Evolutionary conservation across 2,888 invertebrate genomes (phyloP).

Genomic region (Labia minor): DNA sequence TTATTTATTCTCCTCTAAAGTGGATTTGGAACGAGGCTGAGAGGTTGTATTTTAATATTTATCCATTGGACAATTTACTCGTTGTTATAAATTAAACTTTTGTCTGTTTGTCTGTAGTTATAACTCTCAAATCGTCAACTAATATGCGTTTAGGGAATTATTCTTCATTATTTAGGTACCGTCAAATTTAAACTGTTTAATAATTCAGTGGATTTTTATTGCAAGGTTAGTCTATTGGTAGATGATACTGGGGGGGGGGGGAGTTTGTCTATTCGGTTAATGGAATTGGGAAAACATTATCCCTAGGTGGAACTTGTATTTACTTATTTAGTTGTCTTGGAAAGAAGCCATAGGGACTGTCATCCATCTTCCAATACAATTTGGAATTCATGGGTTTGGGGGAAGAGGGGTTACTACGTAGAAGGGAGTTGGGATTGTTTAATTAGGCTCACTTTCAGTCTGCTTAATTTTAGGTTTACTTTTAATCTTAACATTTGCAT

Average conservation of each 20-base stretch:
- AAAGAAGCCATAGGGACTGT: conserved; percentile 2
- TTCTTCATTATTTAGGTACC: background rate
- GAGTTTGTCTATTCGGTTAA: background rate
- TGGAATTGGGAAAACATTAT: conserved; percentile 13
- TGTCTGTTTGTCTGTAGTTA: no score
- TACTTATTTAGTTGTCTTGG: conserved; percentile 5
- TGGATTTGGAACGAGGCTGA: no score
- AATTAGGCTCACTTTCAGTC: background rate
- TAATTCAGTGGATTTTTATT: background rate
- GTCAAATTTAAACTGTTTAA: background rate
- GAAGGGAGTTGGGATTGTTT: no score
- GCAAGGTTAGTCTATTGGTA: background rate
- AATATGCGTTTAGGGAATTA: background rate
- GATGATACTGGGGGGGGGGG: background rate
- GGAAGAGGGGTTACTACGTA: no score
- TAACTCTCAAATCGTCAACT: background rate
- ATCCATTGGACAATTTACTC: no score
- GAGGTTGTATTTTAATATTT: no score
- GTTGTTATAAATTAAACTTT: no score
- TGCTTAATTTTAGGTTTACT: background rate
- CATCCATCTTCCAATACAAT: background rate
- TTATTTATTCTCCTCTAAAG: no score
- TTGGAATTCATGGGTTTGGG: background rate
- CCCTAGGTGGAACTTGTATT: background rate
- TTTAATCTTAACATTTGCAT: no score